Evolutionary conservation across 2,888 invertebrate genomes (phyloP).

Genomic region (Nipponacmea schrenckii): DNA sequence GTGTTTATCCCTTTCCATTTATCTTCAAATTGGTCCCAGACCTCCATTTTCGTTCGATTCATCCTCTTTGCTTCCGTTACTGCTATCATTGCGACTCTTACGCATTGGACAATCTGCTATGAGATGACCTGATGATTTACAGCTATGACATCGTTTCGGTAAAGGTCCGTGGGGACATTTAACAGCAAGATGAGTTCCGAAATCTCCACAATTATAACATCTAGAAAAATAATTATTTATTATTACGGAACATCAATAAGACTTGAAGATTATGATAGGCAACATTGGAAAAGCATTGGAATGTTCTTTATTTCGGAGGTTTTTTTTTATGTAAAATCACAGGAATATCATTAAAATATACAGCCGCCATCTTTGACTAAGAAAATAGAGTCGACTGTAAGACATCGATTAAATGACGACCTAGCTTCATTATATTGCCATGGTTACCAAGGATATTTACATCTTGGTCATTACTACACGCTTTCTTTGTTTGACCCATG

Average conservation of each 20-base stretch:
- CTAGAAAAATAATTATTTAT: constrained; percentile 68
- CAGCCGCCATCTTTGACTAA: too few relatives aligned
- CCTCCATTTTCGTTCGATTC: constrained; percentile 23
- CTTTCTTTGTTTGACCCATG: constrained; percentile 7
- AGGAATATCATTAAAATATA: too few relatives aligned
- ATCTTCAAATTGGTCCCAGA: neutral
- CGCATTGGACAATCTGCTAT: constrained; percentile 84
- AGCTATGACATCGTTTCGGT: constrained; percentile 90
- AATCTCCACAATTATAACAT: constrained; percentile 93
- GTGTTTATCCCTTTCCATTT: neutral
- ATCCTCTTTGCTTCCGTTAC: constrained; percentile 29
- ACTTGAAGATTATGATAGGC: too few relatives aligned
- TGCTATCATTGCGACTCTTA: constrained; percentile 28
- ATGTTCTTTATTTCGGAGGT: too few relatives aligned
- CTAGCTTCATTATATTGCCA: neutral
- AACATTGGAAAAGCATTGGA: too few relatives aligned
- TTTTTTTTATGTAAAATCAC: too few relatives aligned
- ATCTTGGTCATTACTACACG: constrained; percentile 3
- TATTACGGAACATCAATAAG: neutral
- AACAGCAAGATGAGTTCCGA: constrained; percentile 90
- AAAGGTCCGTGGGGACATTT: constrained; percentile 88
- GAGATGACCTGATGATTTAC: constrained; percentile 87
- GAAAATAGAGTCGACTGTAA: too few relatives aligned
- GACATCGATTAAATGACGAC: constrained; percentile 2
- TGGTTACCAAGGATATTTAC: neutral